Percentiles rank a stretch among this genome's conserved stretches.
phyloP scores from a whole-genome alignment of 1,140 invertebrate genomes.

The Temnothorax nylanderi region DNA sequence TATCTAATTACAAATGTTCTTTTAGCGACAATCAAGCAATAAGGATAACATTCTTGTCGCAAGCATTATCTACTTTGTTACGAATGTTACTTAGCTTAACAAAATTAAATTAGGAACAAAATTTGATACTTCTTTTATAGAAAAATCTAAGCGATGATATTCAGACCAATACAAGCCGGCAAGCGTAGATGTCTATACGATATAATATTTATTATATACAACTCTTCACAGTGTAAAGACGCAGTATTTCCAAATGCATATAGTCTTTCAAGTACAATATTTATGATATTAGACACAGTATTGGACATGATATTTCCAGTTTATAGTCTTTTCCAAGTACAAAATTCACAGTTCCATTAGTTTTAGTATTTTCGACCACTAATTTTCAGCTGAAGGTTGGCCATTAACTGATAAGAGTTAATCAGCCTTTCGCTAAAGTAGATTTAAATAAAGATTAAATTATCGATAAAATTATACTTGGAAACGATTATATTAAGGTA shows the following conservation, averaged over 20 bases:
- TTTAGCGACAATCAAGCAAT: constrained; percentile 10
- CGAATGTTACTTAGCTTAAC: neutral
- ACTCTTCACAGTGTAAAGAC: neutral
- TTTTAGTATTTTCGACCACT: neutral
- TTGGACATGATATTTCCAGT: neutral
- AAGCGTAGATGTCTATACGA: neutral
- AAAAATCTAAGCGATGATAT: neutral
- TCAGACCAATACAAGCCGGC: neutral
- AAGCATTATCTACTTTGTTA: constrained; percentile 7
- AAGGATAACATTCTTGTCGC: neutral
- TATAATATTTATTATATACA: neutral
- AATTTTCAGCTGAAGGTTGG: neutral
- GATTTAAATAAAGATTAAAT: neutral
- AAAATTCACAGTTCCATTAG: neutral
- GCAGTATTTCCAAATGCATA: neutral
- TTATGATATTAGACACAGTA: neutral
- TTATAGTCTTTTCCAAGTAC: neutral
- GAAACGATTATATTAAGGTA: neutral
- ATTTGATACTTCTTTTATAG: neutral
- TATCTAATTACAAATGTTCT: constrained; percentile 7
- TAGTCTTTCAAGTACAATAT: neutral
- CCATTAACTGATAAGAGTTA: neutral
- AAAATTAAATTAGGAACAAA: constrained; percentile 6
- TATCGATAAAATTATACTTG: neutral
- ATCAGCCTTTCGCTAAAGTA: neutral